Evolutionary conservation across 1,140 invertebrate species (phyloP).

Genomic region (Campoletis sonorensis): DNA sequence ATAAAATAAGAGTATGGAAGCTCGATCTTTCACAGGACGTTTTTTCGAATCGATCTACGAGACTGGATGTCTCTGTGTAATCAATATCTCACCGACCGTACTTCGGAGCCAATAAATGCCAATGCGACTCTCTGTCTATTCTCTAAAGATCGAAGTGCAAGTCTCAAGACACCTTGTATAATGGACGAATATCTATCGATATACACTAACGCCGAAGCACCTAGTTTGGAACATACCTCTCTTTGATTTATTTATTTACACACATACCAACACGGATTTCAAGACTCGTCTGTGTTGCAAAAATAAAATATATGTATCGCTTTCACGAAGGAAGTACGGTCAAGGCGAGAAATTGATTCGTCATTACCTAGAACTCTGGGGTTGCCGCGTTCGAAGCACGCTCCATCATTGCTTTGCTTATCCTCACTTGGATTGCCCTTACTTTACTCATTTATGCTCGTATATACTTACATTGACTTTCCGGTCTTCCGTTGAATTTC

Average conservation of each 20-base stretch:
- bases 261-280: neutral
- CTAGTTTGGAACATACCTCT: neutral
- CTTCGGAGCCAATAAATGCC: too few species aligned
- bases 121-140: too few species aligned
- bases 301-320: conserved; percentile 46
- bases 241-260: conserved; percentile 19
- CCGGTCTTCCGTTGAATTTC: neutral
- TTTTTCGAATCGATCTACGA: too few species aligned
- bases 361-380: conserved; percentile 61
- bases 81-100: too few species aligned
- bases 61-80: too few species aligned
- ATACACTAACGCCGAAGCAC: too few species aligned
- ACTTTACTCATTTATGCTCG: conserved; percentile 13
- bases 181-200: too few species aligned
- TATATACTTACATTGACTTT: conserved; percentile 7
- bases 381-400: conserved; percentile 43
- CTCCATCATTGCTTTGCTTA: conserved; percentile 22
- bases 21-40: too few species aligned
- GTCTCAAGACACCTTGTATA: too few species aligned
- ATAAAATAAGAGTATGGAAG: too few species aligned
- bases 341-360: conserved; percentile 70
- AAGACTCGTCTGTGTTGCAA: neutral
- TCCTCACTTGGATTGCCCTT: conserved; percentile 20
- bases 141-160: too few species aligned
- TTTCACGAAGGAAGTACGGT: conserved; percentile 47